Conservation (phyloP, 1,140 invertebrate species). For the Sycobia sp. region DNA sequence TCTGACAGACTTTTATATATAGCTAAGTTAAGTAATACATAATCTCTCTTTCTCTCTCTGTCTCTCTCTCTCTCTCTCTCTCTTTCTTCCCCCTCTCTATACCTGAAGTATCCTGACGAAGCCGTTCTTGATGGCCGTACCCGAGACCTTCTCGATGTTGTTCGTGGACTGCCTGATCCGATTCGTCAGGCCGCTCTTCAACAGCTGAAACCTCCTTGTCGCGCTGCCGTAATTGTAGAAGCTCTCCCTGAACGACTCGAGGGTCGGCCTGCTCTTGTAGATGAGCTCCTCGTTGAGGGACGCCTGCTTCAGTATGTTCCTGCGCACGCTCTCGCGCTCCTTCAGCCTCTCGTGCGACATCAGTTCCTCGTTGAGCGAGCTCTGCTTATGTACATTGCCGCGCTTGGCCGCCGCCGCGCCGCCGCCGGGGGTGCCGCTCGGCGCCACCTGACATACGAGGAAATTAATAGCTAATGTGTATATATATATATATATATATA, state of each 20-base stretch:
- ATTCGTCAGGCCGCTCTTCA: constrained; percentile 82
- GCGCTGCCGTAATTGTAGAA: constrained; percentile 72
- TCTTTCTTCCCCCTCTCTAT: too few relatives aligned
- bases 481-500: too few relatives aligned
- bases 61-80: too few relatives aligned
- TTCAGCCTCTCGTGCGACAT: constrained; percentile 81
- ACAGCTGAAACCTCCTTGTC: constrained; percentile 78
- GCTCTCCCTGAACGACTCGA: constrained; percentile 75
- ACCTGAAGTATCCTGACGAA: constrained; percentile 76
- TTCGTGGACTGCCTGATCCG: constrained; percentile 81
- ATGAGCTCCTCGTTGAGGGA: constrained; percentile 87
- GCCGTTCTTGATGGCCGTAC: constrained; percentile 67
- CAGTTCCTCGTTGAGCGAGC: constrained; percentile 86
- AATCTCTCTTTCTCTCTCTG: too few relatives aligned
- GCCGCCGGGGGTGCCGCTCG: not conserved
- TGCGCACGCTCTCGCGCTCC: constrained; percentile 82
- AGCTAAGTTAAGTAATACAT: too few relatives aligned
- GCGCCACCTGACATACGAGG: constrained; percentile 5
- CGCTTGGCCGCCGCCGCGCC: constrained; percentile 44
- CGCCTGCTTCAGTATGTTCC: constrained; percentile 86
- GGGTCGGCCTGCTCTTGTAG: constrained; percentile 68
- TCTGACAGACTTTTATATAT: too few relatives aligned
- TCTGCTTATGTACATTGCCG: constrained; percentile 79
- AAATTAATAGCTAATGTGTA: too few relatives aligned
- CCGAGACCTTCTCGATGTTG: constrained; percentile 79